Evolutionary conservation across 2,797 vertebrate species (phyloP).

Genomic region (Hipposideros larvatus): DNA sequence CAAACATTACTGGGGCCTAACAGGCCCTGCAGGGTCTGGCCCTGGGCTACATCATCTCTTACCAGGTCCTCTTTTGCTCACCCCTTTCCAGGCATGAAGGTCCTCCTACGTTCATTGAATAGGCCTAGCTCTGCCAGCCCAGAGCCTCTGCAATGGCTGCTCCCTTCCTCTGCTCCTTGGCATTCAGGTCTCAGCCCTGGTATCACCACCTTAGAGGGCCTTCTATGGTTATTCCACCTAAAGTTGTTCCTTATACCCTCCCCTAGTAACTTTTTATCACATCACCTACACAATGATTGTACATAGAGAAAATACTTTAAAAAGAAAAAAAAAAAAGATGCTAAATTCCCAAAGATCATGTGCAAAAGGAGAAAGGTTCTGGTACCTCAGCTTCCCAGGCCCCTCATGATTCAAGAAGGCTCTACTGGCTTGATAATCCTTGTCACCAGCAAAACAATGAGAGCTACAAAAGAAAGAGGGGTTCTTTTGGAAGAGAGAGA

Average conservation of each 20-base stretch:
- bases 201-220: background rate
- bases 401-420: background rate
- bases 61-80: background rate
- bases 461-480: background rate
- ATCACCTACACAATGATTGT: background rate
- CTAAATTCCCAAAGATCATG: background rate
- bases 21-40: background rate
- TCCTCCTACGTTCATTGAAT: background rate
- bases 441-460: background rate
- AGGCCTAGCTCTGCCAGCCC: background rate
- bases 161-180: background rate
- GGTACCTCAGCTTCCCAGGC: background rate
- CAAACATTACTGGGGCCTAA: background rate
- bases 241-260: background rate
- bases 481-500: background rate
- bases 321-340: background rate
- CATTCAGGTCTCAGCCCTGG: background rate
- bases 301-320: background rate
- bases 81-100: background rate
- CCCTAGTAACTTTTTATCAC: background rate
- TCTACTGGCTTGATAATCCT: background rate
- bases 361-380: background rate
- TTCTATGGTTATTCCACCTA: background rate
- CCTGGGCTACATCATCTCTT: background rate
- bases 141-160: background rate